These are phyloP conservation scores for Hydrotaea diabolus DNA, from an alignment of 2,888 invertebrate genomes.

Conservation along the genomic window DNA sequence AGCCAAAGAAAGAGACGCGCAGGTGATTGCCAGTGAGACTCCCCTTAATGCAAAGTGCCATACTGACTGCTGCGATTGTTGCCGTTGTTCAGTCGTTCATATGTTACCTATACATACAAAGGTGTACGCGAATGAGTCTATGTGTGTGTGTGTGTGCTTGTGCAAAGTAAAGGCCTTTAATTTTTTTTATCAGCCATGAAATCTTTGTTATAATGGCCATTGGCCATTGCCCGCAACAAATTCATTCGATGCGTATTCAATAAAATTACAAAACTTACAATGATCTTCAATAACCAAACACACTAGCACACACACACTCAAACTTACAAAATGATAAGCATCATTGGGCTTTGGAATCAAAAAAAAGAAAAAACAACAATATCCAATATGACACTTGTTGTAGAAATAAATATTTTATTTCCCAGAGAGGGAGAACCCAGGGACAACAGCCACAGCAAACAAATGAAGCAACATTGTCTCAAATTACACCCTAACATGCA, in stretches of 20 bases:
- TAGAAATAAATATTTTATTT: constrained; percentile 66
- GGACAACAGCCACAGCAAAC: constrained; percentile 32
- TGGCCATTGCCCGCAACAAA: constrained; percentile 65
- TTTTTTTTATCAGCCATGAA: constrained; percentile 67
- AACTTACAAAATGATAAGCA: constrained; percentile 59
- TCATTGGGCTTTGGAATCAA: constrained; percentile 55
- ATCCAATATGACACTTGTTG: constrained; percentile 67
- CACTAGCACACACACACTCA: neutral
- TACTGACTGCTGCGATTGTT: constrained; percentile 2
- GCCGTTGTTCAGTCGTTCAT: neutral
- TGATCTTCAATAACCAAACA: constrained; percentile 65
- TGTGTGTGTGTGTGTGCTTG: neutral
- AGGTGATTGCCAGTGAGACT: constrained; percentile 63
- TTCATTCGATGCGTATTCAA: constrained; percentile 68
- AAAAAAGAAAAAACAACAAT: constrained; percentile 15
- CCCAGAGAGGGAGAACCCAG: constrained; percentile 61
- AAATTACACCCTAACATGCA: constrained; percentile 57
- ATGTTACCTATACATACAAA: too few species aligned
- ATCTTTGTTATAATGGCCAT: constrained; percentile 66
- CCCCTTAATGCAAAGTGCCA: constrained; percentile 45
- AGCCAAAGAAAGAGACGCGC: constrained; percentile 60
- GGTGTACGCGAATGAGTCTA: neutral
- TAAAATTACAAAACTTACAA: constrained; percentile 69
- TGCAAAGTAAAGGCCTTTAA: constrained; percentile 62
- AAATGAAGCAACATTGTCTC: constrained; percentile 66